Base-by-base conservation (phyloP, 2,888 invertebrate genomes). In the Ganaspis brasiliensis region DNA sequence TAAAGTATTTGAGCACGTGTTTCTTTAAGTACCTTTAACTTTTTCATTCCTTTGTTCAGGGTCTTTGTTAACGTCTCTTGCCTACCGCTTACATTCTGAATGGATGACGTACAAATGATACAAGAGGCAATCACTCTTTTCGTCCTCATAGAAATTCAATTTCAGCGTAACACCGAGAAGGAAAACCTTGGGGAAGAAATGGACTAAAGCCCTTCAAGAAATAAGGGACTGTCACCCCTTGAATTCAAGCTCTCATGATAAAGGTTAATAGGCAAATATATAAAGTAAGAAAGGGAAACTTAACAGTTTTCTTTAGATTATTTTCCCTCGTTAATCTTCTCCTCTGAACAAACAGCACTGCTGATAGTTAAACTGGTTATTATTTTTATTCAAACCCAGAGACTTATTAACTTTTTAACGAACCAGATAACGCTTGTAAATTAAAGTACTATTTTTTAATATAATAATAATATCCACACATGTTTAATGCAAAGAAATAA, bases 101-200 rank as follows among this genome's bases (percentile, higher is more conserved):
- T 67, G 67, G 67, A 45, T 67, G 67, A 67, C 67, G 24, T 67
- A 67, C 67, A 67, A 67, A 67, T 67, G 67, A 67, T 45, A 67
- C 67, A 40, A 67, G 45, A 67, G 67, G 67, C 67, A 67, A 67
- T 67, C 67, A 45, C n/a, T 67, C 67, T 67, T 67, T 40, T 45
- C 67, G 26, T 67, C 40, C 67, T 67, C 67, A 67, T 67, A 45
- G 67, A 67, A 67, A 67, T 67, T 26, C 67, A 67, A 67, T 67
- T 67, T 67, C 45, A 45, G 45, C 45, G 24, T 45, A 45, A 67
- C 24, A 45, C 45, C 14, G n/a, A n/a, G 26, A 19, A 6, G 52
- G 52, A 52, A 52, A 52, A 19, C 19, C 52, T 52, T 52, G 4
- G 45, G 45, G 40, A 40, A 40, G 40, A 40, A 40, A 40, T 40